These are phyloP conservation scores for Osmoderma eremita DNA, from an alignment of 2,888 invertebrate genomes.

Conservation along the genomic window DNA sequence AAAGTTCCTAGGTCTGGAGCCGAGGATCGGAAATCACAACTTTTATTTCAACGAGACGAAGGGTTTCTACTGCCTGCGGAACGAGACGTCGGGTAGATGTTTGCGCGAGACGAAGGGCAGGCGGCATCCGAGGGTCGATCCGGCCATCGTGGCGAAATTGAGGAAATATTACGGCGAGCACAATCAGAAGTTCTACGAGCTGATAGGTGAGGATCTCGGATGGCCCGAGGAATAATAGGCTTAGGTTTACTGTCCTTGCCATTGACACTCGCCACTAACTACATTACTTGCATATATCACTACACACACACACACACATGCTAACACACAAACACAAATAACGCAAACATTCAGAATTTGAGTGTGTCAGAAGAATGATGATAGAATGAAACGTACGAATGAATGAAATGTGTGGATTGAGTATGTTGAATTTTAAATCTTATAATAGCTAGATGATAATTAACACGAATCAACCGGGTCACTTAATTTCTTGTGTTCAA, in stretches of 20 bases:
- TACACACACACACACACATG: not conserved
- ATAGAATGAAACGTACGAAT: not conserved
- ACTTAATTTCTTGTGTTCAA: not conserved
- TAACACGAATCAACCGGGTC: conserved; percentile 16
- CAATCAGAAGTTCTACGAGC: conserved; percentile 91
- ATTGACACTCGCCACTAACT: conserved; percentile 1
- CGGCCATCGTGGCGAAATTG: conserved; percentile 80
- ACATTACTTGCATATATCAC: not conserved
- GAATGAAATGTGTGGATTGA: too few relatives aligned
- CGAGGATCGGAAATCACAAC: conserved; percentile 81
- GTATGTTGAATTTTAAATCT: too few relatives aligned
- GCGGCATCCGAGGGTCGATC: conserved; percentile 85
- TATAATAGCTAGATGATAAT: not conserved
- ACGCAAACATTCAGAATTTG: too few relatives aligned
- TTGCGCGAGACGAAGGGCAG: conserved; percentile 84
- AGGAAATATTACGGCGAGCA: conserved; percentile 89
- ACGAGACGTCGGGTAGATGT: conserved; percentile 87
- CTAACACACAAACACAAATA: too few relatives aligned
- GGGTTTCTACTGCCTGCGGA: conserved; percentile 92
- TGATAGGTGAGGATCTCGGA: conserved; percentile 91
- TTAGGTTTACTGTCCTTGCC: conserved; percentile 4
- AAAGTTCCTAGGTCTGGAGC: conserved; percentile 80
- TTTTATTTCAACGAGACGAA: conserved; percentile 98
- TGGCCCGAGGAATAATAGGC: conserved; percentile 86
- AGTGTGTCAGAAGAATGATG: too few relatives aligned